Evolutionary conservation across 2,888 invertebrate species (phyloP).

Genomic region (Bursaphelenchus okinawaensis): DNA sequence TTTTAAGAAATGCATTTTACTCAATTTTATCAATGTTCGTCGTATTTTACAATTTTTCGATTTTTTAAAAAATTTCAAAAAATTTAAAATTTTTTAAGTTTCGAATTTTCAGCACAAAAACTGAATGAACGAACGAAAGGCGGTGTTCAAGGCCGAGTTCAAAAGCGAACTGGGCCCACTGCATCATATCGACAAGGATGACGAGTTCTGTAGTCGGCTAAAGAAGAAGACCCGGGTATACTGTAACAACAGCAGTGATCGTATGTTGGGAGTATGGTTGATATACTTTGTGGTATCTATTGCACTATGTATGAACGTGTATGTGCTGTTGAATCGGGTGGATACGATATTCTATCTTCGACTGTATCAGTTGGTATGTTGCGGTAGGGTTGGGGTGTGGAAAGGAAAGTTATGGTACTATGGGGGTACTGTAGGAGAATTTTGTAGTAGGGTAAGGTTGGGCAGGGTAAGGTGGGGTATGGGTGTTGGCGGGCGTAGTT

Average conservation of each 20-base stretch:
- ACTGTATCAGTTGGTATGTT: slow-evolving; percentile 45
- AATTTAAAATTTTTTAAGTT: background rate
- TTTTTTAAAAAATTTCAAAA: background rate
- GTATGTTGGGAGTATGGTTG: slow-evolving; percentile 3
- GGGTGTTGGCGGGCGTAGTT: too few species aligned
- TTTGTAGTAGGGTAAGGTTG: too few species aligned
- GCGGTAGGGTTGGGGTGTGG: background rate
- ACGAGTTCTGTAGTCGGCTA: background rate
- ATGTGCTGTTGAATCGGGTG: slow-evolving; percentile 20
- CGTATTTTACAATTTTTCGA: background rate
- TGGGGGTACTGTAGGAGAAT: too few species aligned
- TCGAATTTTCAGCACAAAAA: background rate
- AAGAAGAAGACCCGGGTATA: background rate
- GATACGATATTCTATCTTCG: slow-evolving; percentile 52
- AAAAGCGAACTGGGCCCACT: background rate
- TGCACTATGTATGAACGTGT: background rate
- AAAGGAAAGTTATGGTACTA: too few species aligned
- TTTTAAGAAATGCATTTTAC: background rate
- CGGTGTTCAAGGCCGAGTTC: background rate
- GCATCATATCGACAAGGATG: background rate
- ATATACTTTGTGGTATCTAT: slow-evolving; percentile 4
- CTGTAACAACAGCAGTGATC: background rate
- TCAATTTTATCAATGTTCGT: too few species aligned
- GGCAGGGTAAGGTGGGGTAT: too few species aligned
- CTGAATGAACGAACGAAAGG: background rate